Conservation (phyloP, 2,888 invertebrate genomes). For the Eretmocerus hayati region DNA sequence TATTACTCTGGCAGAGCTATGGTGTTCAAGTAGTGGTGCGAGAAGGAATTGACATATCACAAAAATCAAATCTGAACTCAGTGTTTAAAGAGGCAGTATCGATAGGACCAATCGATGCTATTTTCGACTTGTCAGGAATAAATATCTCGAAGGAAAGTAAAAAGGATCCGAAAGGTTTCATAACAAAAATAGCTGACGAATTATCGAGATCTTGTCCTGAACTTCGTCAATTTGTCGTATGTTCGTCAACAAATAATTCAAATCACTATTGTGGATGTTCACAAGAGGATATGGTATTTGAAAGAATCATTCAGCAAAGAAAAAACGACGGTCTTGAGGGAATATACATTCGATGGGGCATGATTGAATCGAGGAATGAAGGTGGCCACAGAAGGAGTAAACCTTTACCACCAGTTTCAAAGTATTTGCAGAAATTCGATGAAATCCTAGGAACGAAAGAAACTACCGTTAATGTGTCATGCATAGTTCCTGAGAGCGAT, state of each 20-base stretch:
- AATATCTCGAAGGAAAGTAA: neutral
- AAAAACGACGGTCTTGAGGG: slow-evolving; percentile 19
- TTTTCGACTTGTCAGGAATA: slow-evolving; percentile 21
- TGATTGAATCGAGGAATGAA: too few relatives aligned
- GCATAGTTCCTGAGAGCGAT: neutral
- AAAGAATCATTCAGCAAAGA: slow-evolving; percentile 16
- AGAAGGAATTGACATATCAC: slow-evolving; percentile 13
- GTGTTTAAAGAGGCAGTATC: slow-evolving; percentile 18
- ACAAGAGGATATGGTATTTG: neutral
- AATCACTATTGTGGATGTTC: neutral
- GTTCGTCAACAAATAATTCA: slow-evolving; percentile 1
- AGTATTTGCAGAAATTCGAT: slow-evolving; percentile 16
- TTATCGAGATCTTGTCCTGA: slow-evolving; percentile 4
- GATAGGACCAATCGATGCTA: slow-evolving; percentile 17
- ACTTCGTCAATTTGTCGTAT: slow-evolving; percentile 20
- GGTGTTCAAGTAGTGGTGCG: slow-evolving; percentile 15
- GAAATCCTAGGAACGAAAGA: slow-evolving; percentile 10
- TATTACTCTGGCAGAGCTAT: slow-evolving; percentile 17
- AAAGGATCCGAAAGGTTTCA: slow-evolving; percentile 6
- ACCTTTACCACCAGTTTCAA: slow-evolving; percentile 6
- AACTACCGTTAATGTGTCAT: slow-evolving; percentile 6
- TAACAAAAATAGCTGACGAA: slow-evolving; percentile 19
- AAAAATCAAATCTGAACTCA: slow-evolving; percentile 13
- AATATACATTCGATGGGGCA: slow-evolving; percentile 15
- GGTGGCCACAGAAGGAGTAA: too few relatives aligned